Evolutionary conservation across 92 coral and sea anemone genomes (phyloP).

Genomic region (Palythoa caribaeorum): DNA sequence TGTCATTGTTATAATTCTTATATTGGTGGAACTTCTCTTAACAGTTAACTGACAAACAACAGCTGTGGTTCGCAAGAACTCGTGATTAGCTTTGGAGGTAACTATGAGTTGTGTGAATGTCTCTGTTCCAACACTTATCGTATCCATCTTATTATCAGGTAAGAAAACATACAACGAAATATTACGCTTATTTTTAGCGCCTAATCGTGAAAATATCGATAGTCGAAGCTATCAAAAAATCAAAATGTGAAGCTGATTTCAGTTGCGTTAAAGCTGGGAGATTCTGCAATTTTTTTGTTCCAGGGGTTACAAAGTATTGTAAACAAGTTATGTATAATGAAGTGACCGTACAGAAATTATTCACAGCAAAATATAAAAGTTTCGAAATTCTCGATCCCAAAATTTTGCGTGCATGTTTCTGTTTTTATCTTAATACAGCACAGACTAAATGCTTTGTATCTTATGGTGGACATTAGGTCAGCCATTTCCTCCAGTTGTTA

Average conservation of each 20-base stretch:
- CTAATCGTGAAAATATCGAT: neutral
- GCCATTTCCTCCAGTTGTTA: constrained; percentile 3
- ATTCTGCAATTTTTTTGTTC: neutral
- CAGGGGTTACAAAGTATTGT: neutral
- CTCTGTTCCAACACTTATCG: neutral
- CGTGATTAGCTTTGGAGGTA: neutral
- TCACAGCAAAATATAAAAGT: neutral
- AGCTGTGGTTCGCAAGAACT: neutral
- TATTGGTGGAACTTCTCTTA: neutral
- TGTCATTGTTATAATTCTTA: neutral
- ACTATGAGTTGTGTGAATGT: neutral
- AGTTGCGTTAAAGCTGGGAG: neutral
- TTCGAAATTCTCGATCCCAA: neutral
- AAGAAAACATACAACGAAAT: constrained; percentile 1
- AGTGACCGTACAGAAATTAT: neutral
- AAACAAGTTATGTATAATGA: neutral
- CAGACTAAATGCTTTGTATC: neutral
- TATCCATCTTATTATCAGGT: constrained; percentile 22
- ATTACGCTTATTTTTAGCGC: neutral
- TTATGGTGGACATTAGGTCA: neutral
- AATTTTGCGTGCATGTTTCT: neutral
- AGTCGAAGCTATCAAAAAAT: neutral
- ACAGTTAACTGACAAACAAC: neutral
- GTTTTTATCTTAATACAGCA: neutral
- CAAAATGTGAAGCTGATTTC: neutral